Evolutionary conservation across 2,888 invertebrate genomes (phyloP).

Genomic region (Helobdella robusta): DNA sequence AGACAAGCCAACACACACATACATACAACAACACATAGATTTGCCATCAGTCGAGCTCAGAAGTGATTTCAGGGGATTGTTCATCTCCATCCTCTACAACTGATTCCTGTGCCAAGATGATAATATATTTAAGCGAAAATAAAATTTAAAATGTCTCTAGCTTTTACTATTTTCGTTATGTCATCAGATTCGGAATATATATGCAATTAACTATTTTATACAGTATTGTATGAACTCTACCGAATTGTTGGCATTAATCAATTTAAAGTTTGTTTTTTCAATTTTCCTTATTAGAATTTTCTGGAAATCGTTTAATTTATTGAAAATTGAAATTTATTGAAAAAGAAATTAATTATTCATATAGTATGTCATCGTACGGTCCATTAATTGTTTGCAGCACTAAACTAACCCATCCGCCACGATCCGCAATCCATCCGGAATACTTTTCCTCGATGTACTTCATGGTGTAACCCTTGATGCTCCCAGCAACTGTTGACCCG

Average conservation of each 20-base stretch:
- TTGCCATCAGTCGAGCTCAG: conserved; percentile 18
- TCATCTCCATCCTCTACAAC: conserved; percentile 20
- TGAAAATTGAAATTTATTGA: too few species aligned
- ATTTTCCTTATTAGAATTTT: too few species aligned
- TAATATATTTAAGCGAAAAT: too few species aligned
- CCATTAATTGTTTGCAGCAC: neutral
- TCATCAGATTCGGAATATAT: too few species aligned
- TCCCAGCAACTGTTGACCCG: conserved; percentile 40
- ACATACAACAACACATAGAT: neutral
- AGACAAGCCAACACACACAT: too few species aligned
- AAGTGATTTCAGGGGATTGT: conserved; percentile 13
- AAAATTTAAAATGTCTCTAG: too few species aligned
- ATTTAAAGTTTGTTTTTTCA: too few species aligned
- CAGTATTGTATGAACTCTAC: too few species aligned
- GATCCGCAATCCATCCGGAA: conserved; percentile 46
- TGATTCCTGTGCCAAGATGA: conserved; percentile 11
- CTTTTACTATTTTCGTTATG: too few species aligned
- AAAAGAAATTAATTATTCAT: too few species aligned
- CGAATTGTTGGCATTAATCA: too few species aligned
- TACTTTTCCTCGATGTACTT: conserved; percentile 45
- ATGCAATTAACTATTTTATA: too few species aligned
- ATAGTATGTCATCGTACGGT: neutral
- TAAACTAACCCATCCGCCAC: conserved; percentile 46
- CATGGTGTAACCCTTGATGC: conserved; percentile 44
- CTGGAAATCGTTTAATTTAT: neutral